Conservation (phyloP, 2,113 vertebrate genomes). For the Myxocyprinus asiaticus region DNA sequence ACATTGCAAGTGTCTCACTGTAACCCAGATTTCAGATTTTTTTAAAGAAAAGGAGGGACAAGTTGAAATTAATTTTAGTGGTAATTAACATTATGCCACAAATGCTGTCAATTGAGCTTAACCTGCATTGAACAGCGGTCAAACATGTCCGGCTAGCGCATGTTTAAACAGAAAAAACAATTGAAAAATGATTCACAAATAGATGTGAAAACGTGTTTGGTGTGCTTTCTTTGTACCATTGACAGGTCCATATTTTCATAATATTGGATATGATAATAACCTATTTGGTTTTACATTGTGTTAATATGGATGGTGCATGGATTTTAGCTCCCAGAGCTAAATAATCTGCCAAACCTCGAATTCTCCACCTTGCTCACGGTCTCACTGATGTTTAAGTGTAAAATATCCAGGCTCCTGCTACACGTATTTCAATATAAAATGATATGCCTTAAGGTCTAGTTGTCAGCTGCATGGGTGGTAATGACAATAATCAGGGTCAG, state of each 20-base stretch:
- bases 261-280: not conserved
- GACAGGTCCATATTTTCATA: not conserved
- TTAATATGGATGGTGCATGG: not conserved
- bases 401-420: conserved; percentile 67
- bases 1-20: no score
- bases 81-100: no score
- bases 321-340: conserved; percentile 27
- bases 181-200: no score
- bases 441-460: conserved; percentile 76
- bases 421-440: conserved; percentile 76
- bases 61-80: no score
- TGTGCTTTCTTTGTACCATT: not conserved
- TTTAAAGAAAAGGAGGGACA: no score
- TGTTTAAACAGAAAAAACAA: no score
- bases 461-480: conserved; percentile 76
- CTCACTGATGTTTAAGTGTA: conserved; percentile 76
- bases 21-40: no score
- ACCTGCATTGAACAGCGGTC: no score
- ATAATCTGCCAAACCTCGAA: conserved; percentile 32
- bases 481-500: conserved; percentile 72
- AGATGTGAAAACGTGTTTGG: no score
- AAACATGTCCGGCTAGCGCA: no score
- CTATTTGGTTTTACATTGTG: no score
- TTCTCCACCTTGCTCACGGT: conserved; percentile 66
- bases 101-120: no score